Evolutionary conservation across 2,113 vertebrate species (phyloP).

Genomic region (Cochlearius cochlearius): DNA sequence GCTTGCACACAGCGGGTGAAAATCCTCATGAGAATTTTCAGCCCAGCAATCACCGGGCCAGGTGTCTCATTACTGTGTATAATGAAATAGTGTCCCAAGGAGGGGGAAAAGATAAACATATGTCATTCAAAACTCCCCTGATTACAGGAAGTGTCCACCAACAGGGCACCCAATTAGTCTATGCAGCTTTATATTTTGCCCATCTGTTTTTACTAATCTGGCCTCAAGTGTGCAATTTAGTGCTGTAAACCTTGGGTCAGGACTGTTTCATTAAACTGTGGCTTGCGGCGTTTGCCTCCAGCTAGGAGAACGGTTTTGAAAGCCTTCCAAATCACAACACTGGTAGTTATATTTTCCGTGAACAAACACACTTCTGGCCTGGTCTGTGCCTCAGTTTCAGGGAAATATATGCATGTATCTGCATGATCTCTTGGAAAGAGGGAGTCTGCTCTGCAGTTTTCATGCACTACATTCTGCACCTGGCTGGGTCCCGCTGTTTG

Average conservation of each 20-base stretch:
- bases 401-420: not conserved
- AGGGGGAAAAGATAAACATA: conserved; percentile 32
- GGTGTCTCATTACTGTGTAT: not conserved
- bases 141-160: conserved; percentile 25
- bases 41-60: not conserved
- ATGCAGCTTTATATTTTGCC: conserved; percentile 22
- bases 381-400: not conserved
- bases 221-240: conserved; percentile 35
- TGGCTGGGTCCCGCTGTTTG: not conserved
- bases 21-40: not conserved
- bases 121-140: conserved; percentile 42
- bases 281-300: not conserved
- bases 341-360: not conserved
- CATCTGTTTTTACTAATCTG: conserved; percentile 66
- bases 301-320: not conserved
- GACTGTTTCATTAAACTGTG: conserved; percentile 11
- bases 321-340: not conserved
- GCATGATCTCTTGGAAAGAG: not conserved
- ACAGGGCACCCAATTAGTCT: conserved; percentile 33
- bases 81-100: conserved; percentile 1
- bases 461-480: not conserved
- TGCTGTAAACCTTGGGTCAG: conserved; percentile 32
- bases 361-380: not conserved
- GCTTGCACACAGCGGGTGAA: not conserved
- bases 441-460: not conserved